These are phyloP conservation scores for Brachystomella parvula DNA, from an alignment of 1,140 invertebrate genomes.

Conservation along the genomic window DNA sequence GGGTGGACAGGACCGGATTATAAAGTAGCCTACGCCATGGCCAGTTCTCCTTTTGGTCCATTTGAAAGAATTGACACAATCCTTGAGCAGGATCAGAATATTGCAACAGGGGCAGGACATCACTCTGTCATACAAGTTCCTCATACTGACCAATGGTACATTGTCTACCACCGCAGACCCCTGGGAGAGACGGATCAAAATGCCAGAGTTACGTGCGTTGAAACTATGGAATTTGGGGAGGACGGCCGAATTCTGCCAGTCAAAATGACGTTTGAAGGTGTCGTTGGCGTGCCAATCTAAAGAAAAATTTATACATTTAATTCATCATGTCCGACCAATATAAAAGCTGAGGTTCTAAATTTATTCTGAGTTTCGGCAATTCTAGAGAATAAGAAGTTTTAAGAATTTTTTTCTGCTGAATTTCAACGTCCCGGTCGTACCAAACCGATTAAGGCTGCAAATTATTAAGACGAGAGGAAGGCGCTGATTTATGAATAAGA, in stretches of 20 bases:
- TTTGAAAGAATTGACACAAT: constrained; percentile 16
- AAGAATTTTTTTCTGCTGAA: no score
- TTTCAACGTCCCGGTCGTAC: no score
- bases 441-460: no score
- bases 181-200: constrained; percentile 18
- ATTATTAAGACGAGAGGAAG: no score
- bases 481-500: no score
- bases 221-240: not conserved
- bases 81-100: constrained; percentile 20
- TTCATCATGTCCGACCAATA: no score
- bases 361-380: no score
- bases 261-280: constrained; percentile 1
- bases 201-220: constrained; percentile 20
- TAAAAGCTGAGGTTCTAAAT: no score
- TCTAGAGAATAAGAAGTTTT: no score
- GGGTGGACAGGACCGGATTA: constrained; percentile 25
- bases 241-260: not conserved
- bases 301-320: no score
- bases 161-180: constrained; percentile 28
- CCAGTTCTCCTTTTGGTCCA: constrained; percentile 16
- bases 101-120: constrained; percentile 26
- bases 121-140: constrained; percentile 22
- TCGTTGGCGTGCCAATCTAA: not conserved
- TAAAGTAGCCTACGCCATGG: constrained; percentile 22
- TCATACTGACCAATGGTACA: constrained; percentile 19